phyloP scores from a whole-genome alignment of 2,113 vertebrate genomes.

The Gadus macrocephalus region DNA sequence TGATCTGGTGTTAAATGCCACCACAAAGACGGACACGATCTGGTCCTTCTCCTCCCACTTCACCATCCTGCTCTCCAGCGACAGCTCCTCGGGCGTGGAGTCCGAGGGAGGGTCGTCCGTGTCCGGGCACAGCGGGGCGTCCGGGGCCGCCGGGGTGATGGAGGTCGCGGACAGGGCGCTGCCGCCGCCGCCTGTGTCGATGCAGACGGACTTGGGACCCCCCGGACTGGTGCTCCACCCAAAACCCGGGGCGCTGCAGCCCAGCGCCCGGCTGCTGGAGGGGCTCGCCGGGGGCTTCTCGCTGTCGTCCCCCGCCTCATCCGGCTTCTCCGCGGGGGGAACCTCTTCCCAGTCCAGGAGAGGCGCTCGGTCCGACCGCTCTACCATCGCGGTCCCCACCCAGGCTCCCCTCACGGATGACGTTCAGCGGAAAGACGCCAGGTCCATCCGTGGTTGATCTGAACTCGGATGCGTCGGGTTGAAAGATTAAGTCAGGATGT shows the following conservation, averaged over 20 bases:
- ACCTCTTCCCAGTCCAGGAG: conserved; percentile 87
- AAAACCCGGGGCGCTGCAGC: conserved; percentile 56
- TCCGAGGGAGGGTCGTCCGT: conserved; percentile 40
- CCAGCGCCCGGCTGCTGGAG: conserved; percentile 46
- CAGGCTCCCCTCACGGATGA: conserved; percentile 45
- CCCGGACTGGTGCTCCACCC: conserved; percentile 66
- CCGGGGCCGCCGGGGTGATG: conserved; percentile 32
- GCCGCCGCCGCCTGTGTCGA: conserved; percentile 36
- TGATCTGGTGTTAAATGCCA: conserved; percentile 88
- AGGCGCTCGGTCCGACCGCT: conserved; percentile 83
- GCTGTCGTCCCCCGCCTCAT: conserved; percentile 41
- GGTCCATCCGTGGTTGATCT: conserved; percentile 47
- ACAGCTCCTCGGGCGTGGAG: conserved; percentile 36
- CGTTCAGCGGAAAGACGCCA: conserved; percentile 48
- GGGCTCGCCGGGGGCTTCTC: conserved; percentile 42
- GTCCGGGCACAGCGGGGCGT: conserved; percentile 27
- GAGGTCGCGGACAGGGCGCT: conserved; percentile 51
- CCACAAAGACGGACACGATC: conserved; percentile 90
- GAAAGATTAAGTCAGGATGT: conserved; percentile 30
- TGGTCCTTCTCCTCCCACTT: conserved; percentile 86
- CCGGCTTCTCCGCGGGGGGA: conserved; percentile 68
- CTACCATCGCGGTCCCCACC: conserved; percentile 60
- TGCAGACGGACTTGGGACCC: conserved; percentile 51
- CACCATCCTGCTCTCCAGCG: conserved; percentile 60
- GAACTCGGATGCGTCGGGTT: conserved; percentile 16